Evolutionary conservation across 2,797 vertebrate genomes (phyloP).

Genomic region (Melanotaenia pygmaea): DNA sequence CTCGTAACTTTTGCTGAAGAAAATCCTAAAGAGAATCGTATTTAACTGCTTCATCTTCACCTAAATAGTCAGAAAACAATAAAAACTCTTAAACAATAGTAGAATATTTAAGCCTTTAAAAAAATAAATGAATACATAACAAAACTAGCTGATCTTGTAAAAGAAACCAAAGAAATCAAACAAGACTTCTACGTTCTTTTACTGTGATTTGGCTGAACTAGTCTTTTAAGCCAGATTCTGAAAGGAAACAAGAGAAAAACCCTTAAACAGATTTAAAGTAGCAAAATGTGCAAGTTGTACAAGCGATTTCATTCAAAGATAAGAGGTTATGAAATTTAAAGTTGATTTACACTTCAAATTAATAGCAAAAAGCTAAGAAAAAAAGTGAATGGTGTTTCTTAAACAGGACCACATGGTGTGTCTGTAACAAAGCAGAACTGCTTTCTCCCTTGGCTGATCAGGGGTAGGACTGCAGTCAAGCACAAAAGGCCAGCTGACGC

Average conservation of each 20-base stretch:
- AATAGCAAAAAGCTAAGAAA: conserved; percentile 41
- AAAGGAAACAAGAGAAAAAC: conserved; percentile 1
- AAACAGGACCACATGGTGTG: conserved; percentile 78
- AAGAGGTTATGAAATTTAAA: conserved; percentile 60
- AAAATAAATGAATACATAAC: not conserved
- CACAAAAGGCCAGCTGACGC: conserved; percentile 85
- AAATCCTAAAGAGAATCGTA: not conserved
- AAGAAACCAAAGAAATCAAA: too few relatives aligned
- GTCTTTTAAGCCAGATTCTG: conserved; percentile 16
- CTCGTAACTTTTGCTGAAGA: not conserved
- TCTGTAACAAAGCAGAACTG: conserved; percentile 80
- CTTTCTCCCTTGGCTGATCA: conserved; percentile 83
- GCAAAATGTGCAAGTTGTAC: conserved; percentile 36
- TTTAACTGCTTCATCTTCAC: not conserved
- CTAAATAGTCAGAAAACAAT: not conserved
- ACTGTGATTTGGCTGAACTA: conserved; percentile 21
- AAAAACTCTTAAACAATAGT: not conserved
- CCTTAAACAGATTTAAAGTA: conserved; percentile 7
- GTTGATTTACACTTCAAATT: conserved; percentile 59
- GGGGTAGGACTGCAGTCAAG: conserved; percentile 75
- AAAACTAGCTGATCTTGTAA: not conserved
- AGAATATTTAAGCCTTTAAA: not conserved
- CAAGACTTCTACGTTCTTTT: not conserved
- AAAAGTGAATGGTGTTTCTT: conserved; percentile 67
- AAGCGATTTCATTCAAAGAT: conserved; percentile 41